Evolutionary conservation across 1,140 invertebrate genomes (phyloP), one percentile per base, ranked within the genome.

Genomic region (Sesamia nonagrioides): DNA sequence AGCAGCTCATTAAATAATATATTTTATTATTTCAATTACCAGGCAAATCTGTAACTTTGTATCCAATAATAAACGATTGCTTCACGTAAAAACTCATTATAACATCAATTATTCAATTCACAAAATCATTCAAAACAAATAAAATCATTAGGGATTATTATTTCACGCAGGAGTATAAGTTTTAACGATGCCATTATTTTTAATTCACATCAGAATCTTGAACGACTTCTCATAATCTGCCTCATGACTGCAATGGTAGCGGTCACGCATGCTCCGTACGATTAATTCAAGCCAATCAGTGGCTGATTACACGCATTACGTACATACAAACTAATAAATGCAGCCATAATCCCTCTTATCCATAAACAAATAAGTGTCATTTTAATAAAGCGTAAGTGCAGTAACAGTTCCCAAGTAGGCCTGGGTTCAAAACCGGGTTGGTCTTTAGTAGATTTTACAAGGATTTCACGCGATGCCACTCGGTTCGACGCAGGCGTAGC

Each of bases 231-330:
- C 91, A 92, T 89, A 89, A 90, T 80, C 84, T 86, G 84, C 72
- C 84, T 89, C 85, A 84, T 81, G 84, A 82, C 84, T 91, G 84
- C 84, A 90, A 89, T 92, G 87, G 91, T 91, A 92, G 92, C 89
- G 83, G 91, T 92, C 92, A 94, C 93, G 93, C 93, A 93, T 93
- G 88, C 88, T 66, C 78, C 76, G 89, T 74, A 85, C 91, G 92
- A 92, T 93, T 94, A 93, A 94, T 94, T 93, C 92, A 90, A 92
- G 88, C 92, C 93, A 93, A 94, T 94, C 92, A 93, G 89, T 87
- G 86, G 80, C 87, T 92, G 89, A 94, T 94, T 94, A 94, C 92
- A 93, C 92, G 92, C 92, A 93, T 93, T 93, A 94, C 82, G 77
- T 80, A 84, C 82, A 85, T 86, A 89, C 91, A 88, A 91, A 89